Base-by-base conservation (phyloP, 2,113 vertebrate species). In the Nasalis larvatus region DNA sequence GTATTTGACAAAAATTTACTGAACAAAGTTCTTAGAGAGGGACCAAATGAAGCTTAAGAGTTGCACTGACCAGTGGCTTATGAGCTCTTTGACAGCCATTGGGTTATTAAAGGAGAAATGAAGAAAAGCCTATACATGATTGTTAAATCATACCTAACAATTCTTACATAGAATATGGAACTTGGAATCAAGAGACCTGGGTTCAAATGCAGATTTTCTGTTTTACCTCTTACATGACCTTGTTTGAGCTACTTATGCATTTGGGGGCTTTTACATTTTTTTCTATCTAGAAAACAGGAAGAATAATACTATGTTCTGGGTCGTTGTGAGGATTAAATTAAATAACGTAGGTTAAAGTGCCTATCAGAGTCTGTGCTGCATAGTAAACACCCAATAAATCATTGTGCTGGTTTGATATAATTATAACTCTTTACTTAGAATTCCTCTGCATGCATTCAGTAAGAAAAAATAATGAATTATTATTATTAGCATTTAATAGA, bases 401-500 rank as follows among this genome's bases (percentile, higher is more conserved):
- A 69, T 47, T 89, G 68, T 91, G 14, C 73, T 82, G 20, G 1
- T 83, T 82, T 96, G 35, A 93, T 60, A 23, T 68, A 86, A 82
- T 94, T 92, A 81, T 45, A 80, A 35, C 3, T 20, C 6, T 84
- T 86, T 74, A 63, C 37, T 89, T 81, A 60, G 42, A 93, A 77
- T 77, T 86, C 63, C 37, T 73, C 9, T 76, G 7, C 6, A 37
- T 73, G 8, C 86, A 82, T 58, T 54, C 35, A 86, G 27, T 23
- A 18, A 89, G 32, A 71, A 93, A 85, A 95, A 58, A 10, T 23
- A 66, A 60, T 16, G 58, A 80, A 18, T 71, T n/a, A 83, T 85
- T 87, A 90, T 74, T 94, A 83, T 96, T 69, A 93, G 40, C 58
- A 49, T 82, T 66, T 89, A 93, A 91, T 73, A 86, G 21, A 58